phyloP scores from a whole-genome alignment of 2,888 invertebrate species.

The Catocala fraxini region DNA sequence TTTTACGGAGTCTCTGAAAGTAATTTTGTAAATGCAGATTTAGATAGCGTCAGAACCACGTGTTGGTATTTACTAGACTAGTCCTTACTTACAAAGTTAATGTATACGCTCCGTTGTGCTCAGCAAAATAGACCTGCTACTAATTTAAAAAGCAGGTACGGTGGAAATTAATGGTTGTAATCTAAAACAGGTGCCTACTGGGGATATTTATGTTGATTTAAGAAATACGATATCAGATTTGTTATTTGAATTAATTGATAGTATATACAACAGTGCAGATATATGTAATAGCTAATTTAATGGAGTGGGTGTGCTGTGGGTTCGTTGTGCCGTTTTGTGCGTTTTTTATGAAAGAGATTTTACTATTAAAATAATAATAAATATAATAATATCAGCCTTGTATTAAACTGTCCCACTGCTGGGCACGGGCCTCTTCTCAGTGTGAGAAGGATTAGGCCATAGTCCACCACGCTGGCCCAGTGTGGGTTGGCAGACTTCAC shows the following conservation, averaged over 20 bases:
- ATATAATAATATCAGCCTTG: too few species aligned
- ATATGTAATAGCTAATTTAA: too few species aligned
- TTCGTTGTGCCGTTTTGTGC: not conserved
- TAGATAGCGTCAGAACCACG: slow-evolving; percentile 15
- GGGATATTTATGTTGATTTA: slow-evolving; percentile 3
- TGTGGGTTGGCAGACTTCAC: too few species aligned
- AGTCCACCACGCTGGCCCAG: too few species aligned
- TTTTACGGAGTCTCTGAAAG: slow-evolving; percentile 22
- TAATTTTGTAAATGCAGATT: slow-evolving; percentile 23
- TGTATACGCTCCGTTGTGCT: slow-evolving; percentile 31
- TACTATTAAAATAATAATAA: too few species aligned
- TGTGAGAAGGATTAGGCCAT: too few species aligned
- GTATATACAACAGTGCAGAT: too few species aligned
- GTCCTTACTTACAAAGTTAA: slow-evolving; percentile 36
- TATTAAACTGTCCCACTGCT: too few species aligned
- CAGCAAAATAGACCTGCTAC: slow-evolving; percentile 34
- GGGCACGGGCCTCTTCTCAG: too few species aligned
- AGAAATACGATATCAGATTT: slow-evolving; percentile 3
- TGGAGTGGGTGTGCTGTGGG: not conserved
- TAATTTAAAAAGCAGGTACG: slow-evolving; percentile 31
- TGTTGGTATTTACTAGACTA: slow-evolving; percentile 13
- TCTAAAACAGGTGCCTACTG: slow-evolving; percentile 17
- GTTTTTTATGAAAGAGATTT: too few species aligned
- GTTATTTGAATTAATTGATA: not conserved
- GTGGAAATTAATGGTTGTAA: slow-evolving; percentile 38